Base-by-base conservation (phyloP, 2,113 vertebrate species). In the Ciconia stormi region DNA sequence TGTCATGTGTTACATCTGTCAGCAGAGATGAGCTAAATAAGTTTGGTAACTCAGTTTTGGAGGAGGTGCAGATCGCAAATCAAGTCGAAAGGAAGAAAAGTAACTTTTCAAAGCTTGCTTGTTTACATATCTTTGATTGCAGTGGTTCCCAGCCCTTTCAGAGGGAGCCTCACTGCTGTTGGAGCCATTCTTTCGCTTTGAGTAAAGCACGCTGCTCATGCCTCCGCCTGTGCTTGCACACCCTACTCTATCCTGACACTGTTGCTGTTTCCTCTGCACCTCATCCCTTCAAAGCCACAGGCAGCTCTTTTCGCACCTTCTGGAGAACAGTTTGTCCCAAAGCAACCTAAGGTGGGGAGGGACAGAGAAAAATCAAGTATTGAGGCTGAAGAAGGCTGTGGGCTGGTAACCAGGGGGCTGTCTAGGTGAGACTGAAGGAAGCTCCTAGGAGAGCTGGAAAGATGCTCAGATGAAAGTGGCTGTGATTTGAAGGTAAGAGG, bases 41-140 rank as follows among this genome's bases (percentile, higher is more conserved):
- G 55, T 93, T 93, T 78, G 59, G 49, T 89, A 87, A 71, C 58
- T 94, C 63, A 23, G 42, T 73, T 89, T 82, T 87, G 87, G 58
- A 87, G 61, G 29, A 93, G 58, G 56, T 36, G 18, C 36, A 55
- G 44, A 21, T 40, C 20, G 26, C 34, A 88, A 65, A 71, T 70
- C 27, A 52, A 65, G 61, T 82, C 5, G 3, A 61, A 81, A 47
- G 82, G 47, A 71, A 4, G 3, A 4, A 83, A 82, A 67, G 29
- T 29, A 82, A 66, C 36, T 87, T 76, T 80, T 40, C 25, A 21
- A 66, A 95, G 69, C 25, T 70, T 73, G 12, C 50, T 88, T 78
- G 52, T 76, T 74, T 89, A 9, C 3, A 0, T 55, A 5, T 78
- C 22, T 59, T 66, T 67, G 67, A n/a, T 25, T 81, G 50, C 50